Percentiles rank a stretch among this genome's conserved stretches.
These are phyloP conservation scores for Drosophila ohnishii DNA, from an alignment of 1,140 invertebrate genomes.

Conservation along the genomic window DNA sequence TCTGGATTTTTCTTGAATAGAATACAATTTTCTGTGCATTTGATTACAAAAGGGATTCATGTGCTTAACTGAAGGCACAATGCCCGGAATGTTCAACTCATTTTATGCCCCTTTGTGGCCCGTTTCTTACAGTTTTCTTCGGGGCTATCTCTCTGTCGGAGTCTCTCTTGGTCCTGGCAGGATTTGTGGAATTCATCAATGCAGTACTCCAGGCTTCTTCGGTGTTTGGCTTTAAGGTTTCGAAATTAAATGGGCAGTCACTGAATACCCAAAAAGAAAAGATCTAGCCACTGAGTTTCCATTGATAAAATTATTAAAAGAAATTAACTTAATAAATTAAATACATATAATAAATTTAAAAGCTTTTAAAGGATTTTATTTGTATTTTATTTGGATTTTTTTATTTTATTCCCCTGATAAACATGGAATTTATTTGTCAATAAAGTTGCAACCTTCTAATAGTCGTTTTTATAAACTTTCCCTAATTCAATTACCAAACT, in stretches of 20 bases:
- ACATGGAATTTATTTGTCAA: neutral
- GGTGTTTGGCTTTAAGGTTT: constrained; percentile 9
- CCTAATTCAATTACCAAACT: constrained; percentile 1
- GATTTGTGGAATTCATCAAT: constrained; percentile 39
- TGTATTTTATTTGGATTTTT: too few relatives aligned
- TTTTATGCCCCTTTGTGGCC: constrained; percentile 54
- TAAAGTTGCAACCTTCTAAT: neutral
- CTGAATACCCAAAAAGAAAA: neutral
- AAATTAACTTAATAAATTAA: neutral
- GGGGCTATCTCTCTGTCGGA: neutral
- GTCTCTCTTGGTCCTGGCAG: neutral
- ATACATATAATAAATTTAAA: neutral
- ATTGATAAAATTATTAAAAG: neutral
- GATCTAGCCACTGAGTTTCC: neutral
- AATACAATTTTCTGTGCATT: constrained; percentile 78
- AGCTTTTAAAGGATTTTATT: too few relatives aligned
- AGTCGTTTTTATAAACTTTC: neutral
- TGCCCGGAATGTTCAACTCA: constrained; percentile 56
- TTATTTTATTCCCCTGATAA: neutral
- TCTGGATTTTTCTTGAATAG: constrained; percentile 53
- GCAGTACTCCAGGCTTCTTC: constrained; percentile 11
- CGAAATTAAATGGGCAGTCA: neutral
- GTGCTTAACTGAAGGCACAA: constrained; percentile 70
- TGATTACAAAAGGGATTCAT: constrained; percentile 79
- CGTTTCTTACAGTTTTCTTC: constrained; percentile 16